These are phyloP conservation scores for Okamejei kenojei DNA, from an alignment of 2,797 vertebrate species.

Conservation along the genomic window DNA sequence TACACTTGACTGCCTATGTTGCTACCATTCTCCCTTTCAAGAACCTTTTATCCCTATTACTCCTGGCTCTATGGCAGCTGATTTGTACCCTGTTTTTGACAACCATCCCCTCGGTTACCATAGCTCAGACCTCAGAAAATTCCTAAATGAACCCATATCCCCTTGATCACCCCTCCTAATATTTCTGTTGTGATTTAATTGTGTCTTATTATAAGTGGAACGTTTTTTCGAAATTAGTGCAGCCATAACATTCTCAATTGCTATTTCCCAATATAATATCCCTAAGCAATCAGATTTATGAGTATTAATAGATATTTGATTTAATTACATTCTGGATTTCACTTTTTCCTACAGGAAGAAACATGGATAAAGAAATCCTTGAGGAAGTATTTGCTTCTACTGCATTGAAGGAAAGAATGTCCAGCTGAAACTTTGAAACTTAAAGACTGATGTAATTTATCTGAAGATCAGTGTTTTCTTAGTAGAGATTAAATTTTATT, in stretches of 20 bases:
- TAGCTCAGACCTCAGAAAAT: not conserved
- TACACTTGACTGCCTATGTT: not conserved
- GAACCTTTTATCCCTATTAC: not conserved
- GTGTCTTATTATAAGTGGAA: not conserved
- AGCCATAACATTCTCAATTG: too few species aligned
- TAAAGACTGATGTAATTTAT: not conserved
- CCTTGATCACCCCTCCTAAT: not conserved
- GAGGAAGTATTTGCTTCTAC: constrained; percentile 66
- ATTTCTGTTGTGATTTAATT: not conserved
- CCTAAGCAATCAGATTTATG: too few species aligned
- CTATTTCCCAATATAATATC: not conserved
- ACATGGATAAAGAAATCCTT: constrained; percentile 78
- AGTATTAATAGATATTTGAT: too few species aligned
- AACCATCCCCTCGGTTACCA: not conserved
- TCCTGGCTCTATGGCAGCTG: not conserved
- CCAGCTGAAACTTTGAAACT: not conserved
- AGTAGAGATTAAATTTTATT: not conserved
- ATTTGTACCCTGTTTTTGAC: not conserved
- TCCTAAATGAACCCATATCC: not conserved
- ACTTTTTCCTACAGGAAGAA: constrained; percentile 66
- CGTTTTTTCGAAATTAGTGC: too few species aligned
- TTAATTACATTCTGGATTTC: constrained; percentile 10
- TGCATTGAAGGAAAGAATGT: constrained; percentile 47
- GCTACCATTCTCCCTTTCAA: not conserved
- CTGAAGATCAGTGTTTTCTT: not conserved